Percentiles rank a stretch among this genome's conserved stretches.
These are phyloP conservation scores for Dendrocincla fuliginosa DNA, from an alignment of 2,797 vertebrate genomes.

Conservation along the genomic window DNA sequence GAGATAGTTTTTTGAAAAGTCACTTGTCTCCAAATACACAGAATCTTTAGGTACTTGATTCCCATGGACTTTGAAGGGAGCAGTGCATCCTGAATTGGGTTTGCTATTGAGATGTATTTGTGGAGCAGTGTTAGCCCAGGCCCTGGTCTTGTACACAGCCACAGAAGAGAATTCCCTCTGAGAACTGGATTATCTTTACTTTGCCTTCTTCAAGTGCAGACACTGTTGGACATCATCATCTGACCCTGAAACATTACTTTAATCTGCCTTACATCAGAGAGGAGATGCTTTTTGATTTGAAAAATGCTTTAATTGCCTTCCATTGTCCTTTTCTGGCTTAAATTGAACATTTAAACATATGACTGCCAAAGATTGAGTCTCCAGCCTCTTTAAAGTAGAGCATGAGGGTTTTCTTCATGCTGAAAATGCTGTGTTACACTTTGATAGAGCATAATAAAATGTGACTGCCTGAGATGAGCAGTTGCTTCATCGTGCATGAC, in stretches of 20 bases:
- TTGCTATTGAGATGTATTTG: neutral
- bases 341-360: neutral
- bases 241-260: neutral
- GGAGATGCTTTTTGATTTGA: neutral
- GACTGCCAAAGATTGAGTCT: neutral
- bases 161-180: neutral
- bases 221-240: neutral
- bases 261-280: neutral
- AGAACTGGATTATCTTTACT: neutral
- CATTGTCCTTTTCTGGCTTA: neutral
- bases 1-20: neutral
- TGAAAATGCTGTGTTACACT: neutral
- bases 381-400: neutral
- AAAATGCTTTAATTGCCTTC: neutral
- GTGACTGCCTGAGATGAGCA: conserved; percentile 32
- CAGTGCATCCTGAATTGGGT: neutral
- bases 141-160: neutral
- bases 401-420: neutral
- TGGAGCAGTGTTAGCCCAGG: neutral
- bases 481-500: conserved; percentile 35
- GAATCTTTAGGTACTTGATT: neutral
- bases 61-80: neutral
- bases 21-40: neutral
- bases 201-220: neutral
- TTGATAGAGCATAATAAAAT: conserved; percentile 27